Evolutionary conservation across 2,888 invertebrate species (phyloP), one percentile per base, ranked within the genome.

Genomic region (Limnephilus rhombicus): DNA sequence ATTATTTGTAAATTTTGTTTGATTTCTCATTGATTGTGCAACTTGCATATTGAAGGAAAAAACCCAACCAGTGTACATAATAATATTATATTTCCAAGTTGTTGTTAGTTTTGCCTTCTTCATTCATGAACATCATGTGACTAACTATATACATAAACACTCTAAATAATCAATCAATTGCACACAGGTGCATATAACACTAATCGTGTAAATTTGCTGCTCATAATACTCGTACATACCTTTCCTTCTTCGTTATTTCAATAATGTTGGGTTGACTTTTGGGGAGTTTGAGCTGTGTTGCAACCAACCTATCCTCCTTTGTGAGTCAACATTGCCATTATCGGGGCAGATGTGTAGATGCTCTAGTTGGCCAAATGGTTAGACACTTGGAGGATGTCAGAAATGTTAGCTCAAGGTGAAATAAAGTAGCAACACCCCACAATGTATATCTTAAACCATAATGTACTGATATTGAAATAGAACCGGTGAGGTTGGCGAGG

Each of bases 131-230:
- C 80, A 80, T 88, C 37, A 34, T 80, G 80, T 80, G 68, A 88
- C 88, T 88, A 88, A 88, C 88, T 34, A 80, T 15, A 49, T 15
- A 49, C 18, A 18, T 68, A 68, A 9, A 53, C 24, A 31, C 34
- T 68, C 31, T 13, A 80, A 37, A 45, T 68, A 88, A 88, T 68
- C 68, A 53, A 53, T 68, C 53, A 18, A 53, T 53, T 68, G 68
- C 68, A 68, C 68, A n/a, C 68, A 24, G 24, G 68, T 68, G 29
- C 53, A 94, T 96, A 31, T 81, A 82, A 45, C 81, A 90, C 82
- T 90, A 90, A 90, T 82, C 9, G 29, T 90, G 82, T 90, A 90
- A 45, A 90, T 82, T 90, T 45, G 49, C 45, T 53, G 34, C 18
- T 31, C 18, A 87, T 87, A 86, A 86, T 86, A 31, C 31, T 31